These are phyloP conservation scores for Ceratina calcarata DNA, from an alignment of 1,140 invertebrate species.

Conservation along the genomic window DNA sequence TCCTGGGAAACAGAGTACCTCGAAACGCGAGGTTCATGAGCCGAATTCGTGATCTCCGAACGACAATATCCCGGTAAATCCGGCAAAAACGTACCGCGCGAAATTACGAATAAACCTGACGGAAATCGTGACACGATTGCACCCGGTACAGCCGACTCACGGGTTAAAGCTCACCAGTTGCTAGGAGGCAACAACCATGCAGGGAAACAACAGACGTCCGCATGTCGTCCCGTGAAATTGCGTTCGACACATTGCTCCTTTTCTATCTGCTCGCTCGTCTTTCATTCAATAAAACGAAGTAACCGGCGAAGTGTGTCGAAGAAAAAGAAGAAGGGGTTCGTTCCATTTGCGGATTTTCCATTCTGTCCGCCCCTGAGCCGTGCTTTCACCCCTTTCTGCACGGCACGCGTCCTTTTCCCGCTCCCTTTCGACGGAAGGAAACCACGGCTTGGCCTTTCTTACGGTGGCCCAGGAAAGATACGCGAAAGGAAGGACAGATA, in stretches of 20 bases:
- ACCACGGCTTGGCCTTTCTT: conserved; percentile 24
- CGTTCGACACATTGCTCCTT: conserved; percentile 14
- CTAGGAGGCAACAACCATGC: background rate
- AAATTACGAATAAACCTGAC: conserved; percentile 19
- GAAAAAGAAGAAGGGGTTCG: conserved; percentile 14
- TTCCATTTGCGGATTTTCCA: conserved; percentile 56
- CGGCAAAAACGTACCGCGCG: no score
- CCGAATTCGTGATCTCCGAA: background rate
- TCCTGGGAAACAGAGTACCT: no score
- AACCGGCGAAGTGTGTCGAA: conserved; percentile 15
- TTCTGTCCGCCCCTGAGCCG: conserved; percentile 20
- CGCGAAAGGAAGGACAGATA: conserved; percentile 26
- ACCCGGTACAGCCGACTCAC: no score
- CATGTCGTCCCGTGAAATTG: conserved; percentile 27
- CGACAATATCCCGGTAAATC: background rate
- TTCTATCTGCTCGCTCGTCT: background rate
- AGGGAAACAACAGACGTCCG: conserved; percentile 7
- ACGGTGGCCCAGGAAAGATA: conserved; percentile 14
- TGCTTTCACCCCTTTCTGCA: conserved; percentile 19
- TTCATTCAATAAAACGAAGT: conserved; percentile 48
- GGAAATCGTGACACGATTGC: conserved; percentile 4
- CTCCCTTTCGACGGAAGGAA: conserved; percentile 28
- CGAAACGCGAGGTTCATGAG: background rate
- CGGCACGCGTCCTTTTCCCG: conserved; percentile 24
- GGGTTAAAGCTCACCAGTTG: no score